Evolutionary conservation across 2,797 vertebrate genomes (phyloP).

Genomic region (Notoglanidium macrostoma): DNA sequence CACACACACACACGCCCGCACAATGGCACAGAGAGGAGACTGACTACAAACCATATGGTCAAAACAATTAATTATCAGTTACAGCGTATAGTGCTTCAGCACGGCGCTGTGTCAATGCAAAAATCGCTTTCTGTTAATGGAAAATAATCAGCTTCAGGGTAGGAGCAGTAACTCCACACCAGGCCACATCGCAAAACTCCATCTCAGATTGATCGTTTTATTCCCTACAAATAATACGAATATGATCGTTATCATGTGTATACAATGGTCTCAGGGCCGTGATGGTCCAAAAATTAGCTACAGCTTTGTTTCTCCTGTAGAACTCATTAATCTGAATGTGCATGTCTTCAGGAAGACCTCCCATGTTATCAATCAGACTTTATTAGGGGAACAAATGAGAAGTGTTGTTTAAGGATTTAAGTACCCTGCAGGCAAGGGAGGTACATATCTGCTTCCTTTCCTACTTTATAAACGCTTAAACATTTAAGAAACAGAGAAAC

Average conservation of each 20-base stretch:
- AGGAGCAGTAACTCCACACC: background rate
- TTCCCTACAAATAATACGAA: background rate
- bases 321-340: background rate
- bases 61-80: background rate
- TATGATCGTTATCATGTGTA: background rate
- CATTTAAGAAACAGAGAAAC: background rate
- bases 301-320: background rate
- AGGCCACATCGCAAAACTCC: background rate
- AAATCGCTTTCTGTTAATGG: background rate
- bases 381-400: background rate
- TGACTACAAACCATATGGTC: background rate
- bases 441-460: background rate
- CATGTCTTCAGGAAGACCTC: background rate
- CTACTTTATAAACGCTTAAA: conserved; percentile 4
- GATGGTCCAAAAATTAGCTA: background rate
- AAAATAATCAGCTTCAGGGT: background rate
- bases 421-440: background rate
- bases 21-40: background rate
- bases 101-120: background rate
- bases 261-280: background rate
- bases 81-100: background rate
- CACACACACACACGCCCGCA: background rate
- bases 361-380: background rate
- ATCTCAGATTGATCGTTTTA: background rate
- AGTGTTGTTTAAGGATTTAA: background rate